phyloP scores from a whole-genome alignment of 2,113 vertebrate genomes.

The Alouatta palliata region DNA sequence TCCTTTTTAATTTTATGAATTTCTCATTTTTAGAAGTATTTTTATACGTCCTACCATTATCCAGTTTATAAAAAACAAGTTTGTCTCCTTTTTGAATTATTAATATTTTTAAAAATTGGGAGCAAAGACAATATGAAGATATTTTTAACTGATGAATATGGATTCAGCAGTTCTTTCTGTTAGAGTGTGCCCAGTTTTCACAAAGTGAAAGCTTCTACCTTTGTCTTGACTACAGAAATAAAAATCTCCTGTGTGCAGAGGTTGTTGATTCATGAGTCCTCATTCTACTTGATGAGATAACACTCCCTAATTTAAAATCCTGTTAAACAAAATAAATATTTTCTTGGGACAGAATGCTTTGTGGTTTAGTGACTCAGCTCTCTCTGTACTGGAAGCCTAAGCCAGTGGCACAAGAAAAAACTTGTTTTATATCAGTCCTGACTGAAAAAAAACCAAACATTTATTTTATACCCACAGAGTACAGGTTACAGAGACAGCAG shows the following conservation, averaged over 20 bases:
- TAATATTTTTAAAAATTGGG: not conserved
- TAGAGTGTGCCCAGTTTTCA: slow-evolving; percentile 42
- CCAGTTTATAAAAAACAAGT: not conserved
- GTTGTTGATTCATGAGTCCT: slow-evolving; percentile 60
- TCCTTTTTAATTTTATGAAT: slow-evolving; percentile 13
- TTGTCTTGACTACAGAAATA: not conserved
- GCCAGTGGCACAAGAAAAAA: slow-evolving; percentile 48
- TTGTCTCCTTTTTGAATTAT: slow-evolving; percentile 31
- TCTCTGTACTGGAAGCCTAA: not conserved
- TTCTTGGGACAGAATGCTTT: slow-evolving; percentile 65
- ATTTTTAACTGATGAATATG: slow-evolving; percentile 3
- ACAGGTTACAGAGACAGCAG: not conserved
- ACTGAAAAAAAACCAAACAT: not conserved
- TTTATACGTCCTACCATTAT: not conserved
- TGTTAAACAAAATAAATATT: slow-evolving; percentile 66
- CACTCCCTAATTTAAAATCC: slow-evolving; percentile 64
- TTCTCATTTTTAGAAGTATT: slow-evolving; percentile 10
- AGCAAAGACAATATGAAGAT: not conserved
- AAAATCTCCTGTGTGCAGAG: not conserved
- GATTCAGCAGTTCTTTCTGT: not conserved
- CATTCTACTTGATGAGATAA: not conserved
- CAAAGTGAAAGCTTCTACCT: not conserved
- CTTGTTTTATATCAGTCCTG: slow-evolving; percentile 56
- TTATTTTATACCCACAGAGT: not conserved
- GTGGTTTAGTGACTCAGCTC: slow-evolving; percentile 73